Evolutionary conservation across 2,888 invertebrate species (phyloP), one percentile per base, ranked within the genome.

Genomic region (Melanargia galathea): DNA sequence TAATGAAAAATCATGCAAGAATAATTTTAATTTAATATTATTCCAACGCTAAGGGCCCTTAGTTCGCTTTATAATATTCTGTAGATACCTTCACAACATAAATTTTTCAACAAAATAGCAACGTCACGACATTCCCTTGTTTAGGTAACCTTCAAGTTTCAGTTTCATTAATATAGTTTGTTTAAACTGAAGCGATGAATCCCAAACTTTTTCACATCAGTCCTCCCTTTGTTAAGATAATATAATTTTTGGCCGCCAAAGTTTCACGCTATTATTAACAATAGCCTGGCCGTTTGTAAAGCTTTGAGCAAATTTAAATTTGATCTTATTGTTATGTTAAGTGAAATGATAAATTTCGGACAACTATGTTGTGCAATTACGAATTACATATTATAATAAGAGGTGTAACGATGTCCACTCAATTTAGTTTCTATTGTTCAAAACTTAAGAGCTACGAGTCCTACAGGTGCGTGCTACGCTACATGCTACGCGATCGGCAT

Each of bases 171-270:
- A 56, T 33, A 61, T 48, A 48, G 60, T 57, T 60, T 57, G 49
- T 45, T 60, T 52, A 62, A 62, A 60, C 45, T 24, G 52, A 62
- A 40, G n/a, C 64, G 46, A 46, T 18, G 40, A 46, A 57, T 57
- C 56, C 33, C 33, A 49, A 68, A 64, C 51, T 64, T 68, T 66
- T 56, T 62, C 58, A 54, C 66, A 49, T 62, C 63, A 57, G 59
- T 54, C 51, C 56, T 16, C 60, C 54, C 62, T 65, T 70, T 70
- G 68, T 70, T 66, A 64, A 60, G 64, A 65, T 66, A 66, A 68
- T 30, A n/a, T n/a, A n/a, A n/a, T 68, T 66, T 68, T 64, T 52
- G 64, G 46, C 58, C 55, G 49, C 48, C 59, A 62, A 66, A 67
- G 40, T 67, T 66, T 64, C 43, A 40, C n/a, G n/a, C n/a, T 20